Conservation (phyloP, 2,888 invertebrate genomes). For the Cataglyphis rosenhaueri region DNA sequence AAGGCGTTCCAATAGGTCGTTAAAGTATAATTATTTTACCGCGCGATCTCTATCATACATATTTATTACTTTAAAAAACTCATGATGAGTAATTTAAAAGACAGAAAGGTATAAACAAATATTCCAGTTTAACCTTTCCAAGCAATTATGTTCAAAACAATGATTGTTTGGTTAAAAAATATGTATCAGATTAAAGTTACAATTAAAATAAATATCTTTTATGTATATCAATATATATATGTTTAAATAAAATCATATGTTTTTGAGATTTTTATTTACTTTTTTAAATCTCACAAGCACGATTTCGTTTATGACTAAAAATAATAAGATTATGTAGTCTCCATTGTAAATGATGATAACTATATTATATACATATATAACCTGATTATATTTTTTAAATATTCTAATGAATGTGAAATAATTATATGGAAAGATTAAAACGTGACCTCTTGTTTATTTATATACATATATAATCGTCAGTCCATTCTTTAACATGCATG, state of each 20-base stretch:
- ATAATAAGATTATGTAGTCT: not conserved
- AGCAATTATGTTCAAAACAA: not conserved
- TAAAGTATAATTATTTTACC: constrained; percentile 12
- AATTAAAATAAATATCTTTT: not conserved
- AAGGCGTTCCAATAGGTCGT: constrained; percentile 48
- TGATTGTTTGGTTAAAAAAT: not conserved
- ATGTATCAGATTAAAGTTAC: not conserved
- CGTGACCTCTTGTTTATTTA: not conserved
- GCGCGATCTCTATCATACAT: constrained; percentile 23
- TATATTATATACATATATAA: not conserved
- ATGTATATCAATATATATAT: not conserved
- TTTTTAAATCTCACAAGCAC: not conserved
- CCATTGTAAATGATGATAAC: not conserved
- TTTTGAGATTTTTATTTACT: not conserved
- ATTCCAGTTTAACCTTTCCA: not conserved
- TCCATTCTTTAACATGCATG: constrained; percentile 19
- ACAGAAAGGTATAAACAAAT: not conserved
- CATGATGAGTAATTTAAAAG: not conserved
- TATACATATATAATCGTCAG: constrained; percentile 12
- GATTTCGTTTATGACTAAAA: not conserved
- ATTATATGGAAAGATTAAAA: constrained; percentile 11
- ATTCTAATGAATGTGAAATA: not conserved
- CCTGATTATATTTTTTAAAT: not conserved
- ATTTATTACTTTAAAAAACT: constrained; percentile 32
- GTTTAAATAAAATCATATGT: not conserved